Conservation (phyloP, 2,888 invertebrate species). For the Formica aserva region DNA sequence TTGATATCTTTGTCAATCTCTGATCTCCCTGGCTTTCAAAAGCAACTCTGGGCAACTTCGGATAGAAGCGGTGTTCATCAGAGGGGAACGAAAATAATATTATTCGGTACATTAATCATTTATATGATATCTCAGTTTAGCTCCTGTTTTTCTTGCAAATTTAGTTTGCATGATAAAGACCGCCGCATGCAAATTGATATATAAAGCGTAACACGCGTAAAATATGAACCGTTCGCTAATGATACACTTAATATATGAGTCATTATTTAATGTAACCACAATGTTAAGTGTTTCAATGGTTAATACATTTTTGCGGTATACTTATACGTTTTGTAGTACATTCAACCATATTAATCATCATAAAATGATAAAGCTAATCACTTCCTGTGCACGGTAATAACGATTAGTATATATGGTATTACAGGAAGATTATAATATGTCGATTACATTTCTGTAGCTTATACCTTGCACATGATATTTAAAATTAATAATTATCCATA, state of each 20-base stretch:
- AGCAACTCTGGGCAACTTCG: not conserved
- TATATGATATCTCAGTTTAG: conserved; percentile 6
- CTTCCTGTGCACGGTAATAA: not conserved
- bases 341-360: not conserved
- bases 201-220: not conserved
- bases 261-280: conserved; percentile 3
- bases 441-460: not conserved
- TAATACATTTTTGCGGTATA: not conserved
- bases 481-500: conserved; percentile 15
- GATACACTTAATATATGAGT: not conserved
- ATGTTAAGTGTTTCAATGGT: not conserved
- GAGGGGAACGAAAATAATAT: conserved; percentile 1
- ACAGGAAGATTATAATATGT: not conserved
- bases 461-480: not conserved
- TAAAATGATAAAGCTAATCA: not conserved
- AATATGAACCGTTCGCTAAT: not conserved
- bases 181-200: not conserved
- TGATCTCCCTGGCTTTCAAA: not conserved
- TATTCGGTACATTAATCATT: conserved; percentile 5
- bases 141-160: not conserved
- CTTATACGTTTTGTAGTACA: not conserved
- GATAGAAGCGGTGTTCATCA: not conserved
- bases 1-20: conserved; percentile 8
- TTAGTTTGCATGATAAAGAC: not conserved
- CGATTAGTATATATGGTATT: not conserved